Conservation (phyloP, 2,888 invertebrate genomes). For the Tetheella fluctuosa region DNA sequence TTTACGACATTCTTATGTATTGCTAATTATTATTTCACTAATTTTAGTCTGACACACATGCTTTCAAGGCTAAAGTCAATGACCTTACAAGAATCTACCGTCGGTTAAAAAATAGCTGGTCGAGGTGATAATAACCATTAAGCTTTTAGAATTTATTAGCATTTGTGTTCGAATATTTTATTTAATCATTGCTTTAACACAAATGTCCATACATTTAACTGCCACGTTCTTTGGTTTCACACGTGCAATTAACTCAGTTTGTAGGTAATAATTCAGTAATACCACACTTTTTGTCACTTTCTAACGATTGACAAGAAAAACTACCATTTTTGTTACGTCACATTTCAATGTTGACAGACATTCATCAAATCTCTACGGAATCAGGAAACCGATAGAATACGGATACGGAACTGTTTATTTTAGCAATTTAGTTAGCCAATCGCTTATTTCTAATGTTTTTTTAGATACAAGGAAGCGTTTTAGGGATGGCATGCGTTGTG, state of each 20-base stretch:
- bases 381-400: constrained; percentile 42
- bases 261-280: constrained; percentile 25
- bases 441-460: constrained; percentile 39
- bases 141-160: neutral
- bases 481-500: constrained; percentile 35
- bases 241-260: constrained; percentile 15
- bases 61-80: constrained; percentile 3
- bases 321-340: constrained; percentile 20
- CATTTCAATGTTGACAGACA: constrained; percentile 20
- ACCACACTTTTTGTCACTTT: constrained; percentile 36
- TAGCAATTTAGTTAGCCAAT: constrained; percentile 32
- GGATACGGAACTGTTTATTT: constrained; percentile 52
- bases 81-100: constrained; percentile 9
- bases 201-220: too few relatives aligned
- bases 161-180: too few relatives aligned
- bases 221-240: neutral
- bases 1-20: neutral
- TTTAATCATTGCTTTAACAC: too few relatives aligned
- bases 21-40: neutral
- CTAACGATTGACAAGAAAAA: constrained; percentile 31
- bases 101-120: neutral
- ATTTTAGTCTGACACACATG: neutral
- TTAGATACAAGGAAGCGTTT: constrained; percentile 39
- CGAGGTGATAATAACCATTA: neutral
- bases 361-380: constrained; percentile 34